These are phyloP conservation scores for Apocrypta bakeri DNA, from an alignment of 1,140 invertebrate genomes.

Conservation along the genomic window DNA sequence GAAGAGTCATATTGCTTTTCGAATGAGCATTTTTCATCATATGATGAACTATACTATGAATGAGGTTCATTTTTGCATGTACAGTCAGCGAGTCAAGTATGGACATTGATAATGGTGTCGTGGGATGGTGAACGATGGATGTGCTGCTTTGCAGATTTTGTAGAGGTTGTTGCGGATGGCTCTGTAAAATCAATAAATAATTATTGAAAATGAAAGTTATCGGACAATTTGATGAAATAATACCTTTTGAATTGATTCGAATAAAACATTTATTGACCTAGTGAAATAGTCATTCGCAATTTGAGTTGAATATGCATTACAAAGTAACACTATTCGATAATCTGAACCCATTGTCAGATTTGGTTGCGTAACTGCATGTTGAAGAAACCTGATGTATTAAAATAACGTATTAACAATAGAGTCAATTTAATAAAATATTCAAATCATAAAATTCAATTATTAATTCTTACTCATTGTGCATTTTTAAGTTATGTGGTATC, in stretches of 20 bases:
- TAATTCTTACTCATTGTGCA: slow-evolving; percentile 84
- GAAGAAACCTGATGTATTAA: slow-evolving; percentile 81
- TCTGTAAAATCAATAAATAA: slow-evolving; percentile 55
- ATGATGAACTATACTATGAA: slow-evolving; percentile 93
- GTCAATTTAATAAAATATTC: slow-evolving; percentile 86
- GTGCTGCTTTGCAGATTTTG: slow-evolving; percentile 72
- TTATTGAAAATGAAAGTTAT: no score
- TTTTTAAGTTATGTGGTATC: slow-evolving; percentile 87
- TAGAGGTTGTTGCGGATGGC: slow-evolving; percentile 70
- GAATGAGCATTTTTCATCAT: slow-evolving; percentile 91
- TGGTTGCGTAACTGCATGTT: slow-evolving; percentile 85
- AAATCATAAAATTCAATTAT: slow-evolving; percentile 27
- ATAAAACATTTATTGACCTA: slow-evolving; percentile 89
- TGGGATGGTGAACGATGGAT: slow-evolving; percentile 78
- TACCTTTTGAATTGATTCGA: slow-evolving; percentile 88
- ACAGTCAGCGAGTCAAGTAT: slow-evolving; percentile 95
- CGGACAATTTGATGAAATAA: no score
- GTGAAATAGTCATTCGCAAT: slow-evolving; percentile 91
- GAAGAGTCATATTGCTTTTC: slow-evolving; percentile 87
- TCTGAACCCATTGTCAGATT: slow-evolving; percentile 84
- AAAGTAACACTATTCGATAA: slow-evolving; percentile 92
- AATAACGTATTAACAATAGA: slow-evolving; percentile 27
- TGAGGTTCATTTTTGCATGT: slow-evolving; percentile 97
- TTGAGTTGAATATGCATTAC: slow-evolving; percentile 96
- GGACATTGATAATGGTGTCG: slow-evolving; percentile 93